Conservation (phyloP, 2,113 vertebrate genomes). For the Etia nguti region DNA sequence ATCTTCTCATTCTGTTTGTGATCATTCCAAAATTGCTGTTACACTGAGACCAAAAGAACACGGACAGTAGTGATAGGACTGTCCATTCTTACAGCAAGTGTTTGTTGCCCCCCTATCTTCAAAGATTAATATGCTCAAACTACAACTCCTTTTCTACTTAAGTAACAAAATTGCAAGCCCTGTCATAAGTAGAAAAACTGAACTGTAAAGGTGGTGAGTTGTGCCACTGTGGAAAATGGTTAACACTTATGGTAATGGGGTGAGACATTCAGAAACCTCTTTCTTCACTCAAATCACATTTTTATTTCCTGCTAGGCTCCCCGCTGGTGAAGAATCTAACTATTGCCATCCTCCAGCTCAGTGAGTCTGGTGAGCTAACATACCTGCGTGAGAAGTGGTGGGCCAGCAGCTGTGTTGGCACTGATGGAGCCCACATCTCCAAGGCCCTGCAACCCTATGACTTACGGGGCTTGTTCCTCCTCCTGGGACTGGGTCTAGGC, state of each 20-base stretch:
- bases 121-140: neutral
- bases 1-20: no score
- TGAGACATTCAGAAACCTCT: neutral
- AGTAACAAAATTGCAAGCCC: neutral
- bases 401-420: slow-evolving; percentile 74
- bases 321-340: slow-evolving; percentile 75
- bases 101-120: neutral
- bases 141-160: neutral
- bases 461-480: slow-evolving; percentile 78
- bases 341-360: slow-evolving; percentile 76
- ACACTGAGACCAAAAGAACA: neutral
- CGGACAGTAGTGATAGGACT: neutral
- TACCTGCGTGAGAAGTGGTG: slow-evolving; percentile 83
- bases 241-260: neutral
- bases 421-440: neutral
- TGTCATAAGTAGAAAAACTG: neutral
- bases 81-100: no score
- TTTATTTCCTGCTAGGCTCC: slow-evolving; percentile 66
- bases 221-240: neutral
- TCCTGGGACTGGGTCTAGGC: slow-evolving; percentile 75
- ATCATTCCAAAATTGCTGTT: neutral
- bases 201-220: neutral
- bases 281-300: neutral
- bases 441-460: slow-evolving; percentile 65
- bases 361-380: slow-evolving; percentile 75